Conservation (phyloP, 2,797 vertebrate species). For the Stomatorhinus walkeri region DNA sequence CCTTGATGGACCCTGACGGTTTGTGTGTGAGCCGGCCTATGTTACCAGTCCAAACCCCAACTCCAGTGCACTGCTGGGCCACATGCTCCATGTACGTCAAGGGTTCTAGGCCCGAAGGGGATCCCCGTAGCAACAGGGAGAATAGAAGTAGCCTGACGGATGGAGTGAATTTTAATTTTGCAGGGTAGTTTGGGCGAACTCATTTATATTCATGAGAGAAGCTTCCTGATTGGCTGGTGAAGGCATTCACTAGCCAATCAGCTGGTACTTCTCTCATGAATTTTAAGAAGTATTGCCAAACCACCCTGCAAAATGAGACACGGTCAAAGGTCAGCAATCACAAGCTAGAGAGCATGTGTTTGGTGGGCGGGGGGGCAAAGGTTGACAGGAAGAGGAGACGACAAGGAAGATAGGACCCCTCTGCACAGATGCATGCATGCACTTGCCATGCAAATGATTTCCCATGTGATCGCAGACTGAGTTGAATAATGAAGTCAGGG, state of each 20-base stretch:
- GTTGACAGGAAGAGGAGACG: neutral
- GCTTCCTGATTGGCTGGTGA: neutral
- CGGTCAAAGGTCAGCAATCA: neutral
- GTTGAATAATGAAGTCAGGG: constrained; percentile 5
- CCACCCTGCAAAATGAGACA: neutral
- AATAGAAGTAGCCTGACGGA: neutral
- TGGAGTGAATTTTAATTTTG: neutral
- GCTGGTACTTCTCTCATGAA: neutral
- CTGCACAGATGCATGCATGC: neutral
- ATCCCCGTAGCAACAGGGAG: neutral
- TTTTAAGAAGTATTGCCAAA: neutral
- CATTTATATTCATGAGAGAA: neutral
- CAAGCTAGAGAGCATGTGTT: neutral
- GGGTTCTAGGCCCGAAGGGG: neutral
- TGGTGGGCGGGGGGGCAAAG: neutral
- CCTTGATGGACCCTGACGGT: neutral
- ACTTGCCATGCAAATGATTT: neutral
- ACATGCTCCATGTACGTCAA: neutral
- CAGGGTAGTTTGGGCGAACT: neutral
- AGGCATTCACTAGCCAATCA: neutral
- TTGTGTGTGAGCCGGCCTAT: neutral
- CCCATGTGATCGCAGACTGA: neutral
- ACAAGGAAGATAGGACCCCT: neutral
- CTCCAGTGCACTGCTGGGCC: neutral
- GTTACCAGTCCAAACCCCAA: neutral